Conservation (phyloP, 2,888 invertebrate species). For the Tetropium fuscum region DNA sequence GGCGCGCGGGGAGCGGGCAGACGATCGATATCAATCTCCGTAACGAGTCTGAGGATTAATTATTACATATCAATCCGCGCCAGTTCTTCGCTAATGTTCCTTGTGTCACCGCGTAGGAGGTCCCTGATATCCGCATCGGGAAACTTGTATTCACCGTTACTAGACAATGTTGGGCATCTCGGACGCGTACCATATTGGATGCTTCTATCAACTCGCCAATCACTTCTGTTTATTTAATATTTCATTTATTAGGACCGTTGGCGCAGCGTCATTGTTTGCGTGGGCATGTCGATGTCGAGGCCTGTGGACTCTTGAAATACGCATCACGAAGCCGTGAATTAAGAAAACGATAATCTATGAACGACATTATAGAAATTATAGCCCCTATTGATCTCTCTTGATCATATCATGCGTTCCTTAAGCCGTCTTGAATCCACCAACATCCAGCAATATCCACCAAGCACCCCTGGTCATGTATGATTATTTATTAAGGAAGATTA, state of each 20-base stretch:
- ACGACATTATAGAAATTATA: too few species aligned
- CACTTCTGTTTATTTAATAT: constrained; percentile 20
- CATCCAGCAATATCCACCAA: too few species aligned
- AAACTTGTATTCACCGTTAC: constrained; percentile 33
- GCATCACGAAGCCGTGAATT: too few species aligned
- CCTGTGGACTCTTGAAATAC: too few species aligned
- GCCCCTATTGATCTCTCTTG: too few species aligned
- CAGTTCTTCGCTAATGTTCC: constrained; percentile 25
- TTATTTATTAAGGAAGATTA: too few species aligned
- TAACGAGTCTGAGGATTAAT: constrained; percentile 34
- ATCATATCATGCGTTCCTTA: too few species aligned
- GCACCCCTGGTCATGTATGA: too few species aligned
- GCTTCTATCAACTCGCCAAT: background rate
- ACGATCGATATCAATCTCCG: constrained; percentile 31
- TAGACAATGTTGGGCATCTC: constrained; percentile 21
- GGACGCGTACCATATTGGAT: constrained; percentile 7
- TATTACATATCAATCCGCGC: constrained; percentile 30
- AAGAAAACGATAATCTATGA: too few species aligned
- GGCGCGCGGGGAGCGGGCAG: constrained; percentile 18
- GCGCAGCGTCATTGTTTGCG: too few species aligned
- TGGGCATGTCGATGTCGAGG: too few species aligned
- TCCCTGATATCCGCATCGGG: constrained; percentile 20
- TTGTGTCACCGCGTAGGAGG: constrained; percentile 32
- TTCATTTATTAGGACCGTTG: background rate
- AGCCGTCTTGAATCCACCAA: too few species aligned